Conservation (phyloP, 2,113 vertebrate species). For the Microcebus ravelobensis region DNA sequence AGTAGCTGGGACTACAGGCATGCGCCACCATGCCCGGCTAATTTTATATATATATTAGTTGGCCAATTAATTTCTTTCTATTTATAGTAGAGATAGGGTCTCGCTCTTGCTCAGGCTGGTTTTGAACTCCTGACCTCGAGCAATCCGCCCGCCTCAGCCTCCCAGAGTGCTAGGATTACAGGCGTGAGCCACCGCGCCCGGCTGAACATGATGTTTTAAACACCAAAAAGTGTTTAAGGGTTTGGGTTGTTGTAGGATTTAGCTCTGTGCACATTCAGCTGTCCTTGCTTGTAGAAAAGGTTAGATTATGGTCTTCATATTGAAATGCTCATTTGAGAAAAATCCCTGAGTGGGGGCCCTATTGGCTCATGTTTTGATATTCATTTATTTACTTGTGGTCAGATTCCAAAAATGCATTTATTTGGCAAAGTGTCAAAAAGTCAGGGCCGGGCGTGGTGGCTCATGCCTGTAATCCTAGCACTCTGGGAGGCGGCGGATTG, state of each 20-base stretch:
- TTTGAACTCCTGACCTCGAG: no score
- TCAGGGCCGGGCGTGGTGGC: not conserved
- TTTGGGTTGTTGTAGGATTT: not conserved
- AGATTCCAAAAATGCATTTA: not conserved
- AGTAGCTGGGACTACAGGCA: no score
- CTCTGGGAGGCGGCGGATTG: no score
- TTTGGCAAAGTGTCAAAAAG: conserved; percentile 35
- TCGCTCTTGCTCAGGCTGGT: no score
- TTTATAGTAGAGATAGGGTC: no score
- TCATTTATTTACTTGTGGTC: conserved; percentile 19
- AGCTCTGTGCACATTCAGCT: not conserved
- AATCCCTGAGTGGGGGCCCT: not conserved
- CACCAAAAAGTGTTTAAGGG: not conserved
- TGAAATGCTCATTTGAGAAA: not conserved
- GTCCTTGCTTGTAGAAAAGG: not conserved
- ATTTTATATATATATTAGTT: no score
- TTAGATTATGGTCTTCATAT: not conserved
- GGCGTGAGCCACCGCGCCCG: no score
- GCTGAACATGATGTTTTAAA: not conserved
- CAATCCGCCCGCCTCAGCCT: no score
- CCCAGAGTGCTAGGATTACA: no score
- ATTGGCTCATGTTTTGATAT: not conserved
- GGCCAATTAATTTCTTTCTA: no score
- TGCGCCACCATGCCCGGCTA: no score
- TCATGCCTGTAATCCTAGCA: no score